Conservation (phyloP, 2,888 invertebrate genomes). For the Spodoptera littoralis region DNA sequence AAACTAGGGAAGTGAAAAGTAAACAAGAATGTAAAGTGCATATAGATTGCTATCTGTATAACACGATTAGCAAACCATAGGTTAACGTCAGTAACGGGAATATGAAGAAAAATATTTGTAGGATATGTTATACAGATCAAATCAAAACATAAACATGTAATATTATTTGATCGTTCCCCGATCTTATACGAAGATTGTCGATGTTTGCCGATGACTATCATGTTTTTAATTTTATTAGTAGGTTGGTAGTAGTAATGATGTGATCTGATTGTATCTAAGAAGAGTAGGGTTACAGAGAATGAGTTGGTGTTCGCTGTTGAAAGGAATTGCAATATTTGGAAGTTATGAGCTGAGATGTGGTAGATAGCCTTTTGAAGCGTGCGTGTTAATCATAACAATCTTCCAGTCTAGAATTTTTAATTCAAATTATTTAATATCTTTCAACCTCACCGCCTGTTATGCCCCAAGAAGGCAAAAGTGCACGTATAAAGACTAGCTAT, state of each 20-base stretch:
- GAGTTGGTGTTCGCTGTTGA: slow-evolving; percentile 7
- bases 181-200: slow-evolving; percentile 72
- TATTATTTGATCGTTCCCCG: slow-evolving; percentile 76
- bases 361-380: no score
- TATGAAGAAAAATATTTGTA: slow-evolving; percentile 62
- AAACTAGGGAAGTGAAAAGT: slow-evolving; percentile 21
- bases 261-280: slow-evolving; percentile 38
- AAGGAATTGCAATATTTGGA: no score
- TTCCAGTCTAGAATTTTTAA: no score
- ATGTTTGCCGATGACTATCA: slow-evolving; percentile 72
- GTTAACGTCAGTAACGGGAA: slow-evolving; percentile 57
- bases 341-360: no score
- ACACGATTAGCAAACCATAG: slow-evolving; percentile 55
- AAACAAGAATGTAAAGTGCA: slow-evolving; percentile 47
- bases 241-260: slow-evolving; percentile 61
- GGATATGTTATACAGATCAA: slow-evolving; percentile 68
- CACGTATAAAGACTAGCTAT: no score
- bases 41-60: slow-evolving; percentile 54
- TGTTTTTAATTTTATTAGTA: slow-evolving; percentile 74
- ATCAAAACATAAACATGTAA: slow-evolving; percentile 77
- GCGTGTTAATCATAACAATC: no score
- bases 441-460: no score
- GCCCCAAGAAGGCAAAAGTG: no score
- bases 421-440: no score
- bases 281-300: slow-evolving; percentile 32